Evolutionary conservation across 2,888 invertebrate species (phyloP), one percentile per base, ranked within the genome.

Genomic region (Caenorhabditis zanzibari): DNA sequence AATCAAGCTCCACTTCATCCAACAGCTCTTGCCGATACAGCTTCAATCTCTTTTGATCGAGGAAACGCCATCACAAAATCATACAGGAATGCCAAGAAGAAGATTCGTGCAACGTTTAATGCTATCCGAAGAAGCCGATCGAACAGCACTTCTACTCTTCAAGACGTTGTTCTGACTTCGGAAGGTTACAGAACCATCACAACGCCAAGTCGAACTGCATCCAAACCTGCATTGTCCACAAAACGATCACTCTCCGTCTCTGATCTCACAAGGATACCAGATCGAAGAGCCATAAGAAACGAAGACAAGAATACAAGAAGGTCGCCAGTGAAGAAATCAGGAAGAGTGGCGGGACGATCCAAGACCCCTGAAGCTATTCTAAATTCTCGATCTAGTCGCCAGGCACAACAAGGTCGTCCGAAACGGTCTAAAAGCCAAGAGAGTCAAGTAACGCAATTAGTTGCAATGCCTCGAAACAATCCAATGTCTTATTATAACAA

Each of bases 81-180:
- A 26, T 79, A 80, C 61, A 59, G 83, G 24, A 41, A 71, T 44
- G 83, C 83, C 6, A 83, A 83, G 14, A 83, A 80, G 38, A 74
- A 76, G 38, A 80, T 83, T 54, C 69, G 82, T 26, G 63, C 68
- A 19, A 82, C 82, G n/a, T 63, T 82, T n/a, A 47, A 74, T 63
- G 82, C 74, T 3, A 22, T 82, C 12, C n/a, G 41, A 10, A 26
- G 74, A 28, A 73, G 69, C 26, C 59, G 69, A 16, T 54, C 82
- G 5, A 81, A 81, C 52, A 74, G 73, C 16, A 28, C 59, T 0
- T 16, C 64, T 0, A 71, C 56, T 12, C 54, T 83, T 5, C 58
- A 75, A 19, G 83, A 83, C 26, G 66, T 75, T 47, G 83, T 83
- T 7, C 35, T 80, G 47, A 83, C 83, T 52, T 83, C 83, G 0